Evolutionary conservation across 2,888 invertebrate genomes (phyloP).

Genomic region (Cryptosula pallasiana): DNA sequence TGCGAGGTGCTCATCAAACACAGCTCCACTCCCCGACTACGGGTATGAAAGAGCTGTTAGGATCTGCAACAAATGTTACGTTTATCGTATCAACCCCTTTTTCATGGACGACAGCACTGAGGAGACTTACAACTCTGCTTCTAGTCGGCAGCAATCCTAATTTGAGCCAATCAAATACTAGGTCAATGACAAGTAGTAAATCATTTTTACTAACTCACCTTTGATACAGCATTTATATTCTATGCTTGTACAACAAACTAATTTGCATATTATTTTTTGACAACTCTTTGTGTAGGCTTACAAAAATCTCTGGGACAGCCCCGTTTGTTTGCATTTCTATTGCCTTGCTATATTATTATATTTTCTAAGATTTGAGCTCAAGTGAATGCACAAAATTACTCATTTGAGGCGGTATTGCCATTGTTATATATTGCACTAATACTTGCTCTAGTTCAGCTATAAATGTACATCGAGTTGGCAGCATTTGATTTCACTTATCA

Average conservation of each 20-base stretch:
- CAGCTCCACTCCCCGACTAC: conserved; percentile 84
- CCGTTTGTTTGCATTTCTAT: too few species aligned
- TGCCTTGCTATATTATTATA: too few species aligned
- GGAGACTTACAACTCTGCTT: not conserved
- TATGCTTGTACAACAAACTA: not conserved
- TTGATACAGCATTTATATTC: too few species aligned
- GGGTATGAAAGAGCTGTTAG: conserved; percentile 88
- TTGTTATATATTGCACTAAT: not conserved
- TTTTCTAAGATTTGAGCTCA: too few species aligned
- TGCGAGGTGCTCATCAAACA: conserved; percentile 85
- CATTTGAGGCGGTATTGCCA: not conserved
- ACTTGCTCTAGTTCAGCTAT: too few species aligned
- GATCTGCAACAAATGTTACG: conserved; percentile 84
- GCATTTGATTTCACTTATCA: too few species aligned
- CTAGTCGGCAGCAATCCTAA: not conserved
- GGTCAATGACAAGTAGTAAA: too few species aligned
- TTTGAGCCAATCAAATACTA: too few species aligned
- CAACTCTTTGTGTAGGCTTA: not conserved
- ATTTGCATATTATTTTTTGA: not conserved
- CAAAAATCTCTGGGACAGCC: too few species aligned
- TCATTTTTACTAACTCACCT: too few species aligned
- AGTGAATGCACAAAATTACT: too few species aligned
- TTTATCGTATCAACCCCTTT: conserved; percentile 68
- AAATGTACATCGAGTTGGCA: too few species aligned
- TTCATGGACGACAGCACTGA: conserved; percentile 15